Conservation (phyloP, 2,797 vertebrate genomes). For the Scolopax rusticola region DNA sequence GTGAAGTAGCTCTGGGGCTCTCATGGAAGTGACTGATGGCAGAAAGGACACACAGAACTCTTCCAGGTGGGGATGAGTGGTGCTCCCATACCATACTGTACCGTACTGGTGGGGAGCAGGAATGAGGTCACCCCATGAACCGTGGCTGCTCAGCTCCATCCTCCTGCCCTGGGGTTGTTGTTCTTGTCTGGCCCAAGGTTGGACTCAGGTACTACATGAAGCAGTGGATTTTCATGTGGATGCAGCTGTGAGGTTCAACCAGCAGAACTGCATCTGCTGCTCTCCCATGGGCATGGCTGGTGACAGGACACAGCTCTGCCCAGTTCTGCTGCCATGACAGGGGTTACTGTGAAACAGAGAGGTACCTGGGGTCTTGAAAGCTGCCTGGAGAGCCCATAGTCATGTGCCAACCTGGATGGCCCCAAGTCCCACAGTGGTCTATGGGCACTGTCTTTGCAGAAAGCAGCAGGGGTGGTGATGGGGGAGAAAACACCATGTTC, state of each 20-base stretch:
- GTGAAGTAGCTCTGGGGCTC: background rate
- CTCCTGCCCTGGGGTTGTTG: background rate
- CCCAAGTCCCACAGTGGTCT: background rate
- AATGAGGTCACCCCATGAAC: rapidly evolving
- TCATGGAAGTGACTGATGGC: background rate
- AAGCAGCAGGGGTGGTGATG: background rate
- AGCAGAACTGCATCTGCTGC: background rate
- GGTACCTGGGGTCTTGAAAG: background rate
- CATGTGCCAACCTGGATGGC: background rate
- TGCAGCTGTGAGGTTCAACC: background rate
- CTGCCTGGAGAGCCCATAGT: background rate
- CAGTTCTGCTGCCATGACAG: rapidly evolving
- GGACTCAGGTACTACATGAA: rapidly evolving
- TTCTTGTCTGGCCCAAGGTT: background rate
- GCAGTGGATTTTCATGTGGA: background rate
- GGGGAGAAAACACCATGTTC: background rate
- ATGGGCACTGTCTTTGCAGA: background rate
- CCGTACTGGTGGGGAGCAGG: background rate
- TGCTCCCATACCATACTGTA: background rate
- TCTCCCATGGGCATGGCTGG: background rate
- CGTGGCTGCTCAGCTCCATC: rapidly evolving
- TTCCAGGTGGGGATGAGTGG: rapidly evolving
- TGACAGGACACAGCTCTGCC: background rate
- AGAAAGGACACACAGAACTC: background rate
- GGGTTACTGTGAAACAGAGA: background rate